Evolutionary conservation across 2,113 vertebrate species (phyloP), one percentile per base, ranked within the genome.

Genomic region (Gulo gulo): DNA sequence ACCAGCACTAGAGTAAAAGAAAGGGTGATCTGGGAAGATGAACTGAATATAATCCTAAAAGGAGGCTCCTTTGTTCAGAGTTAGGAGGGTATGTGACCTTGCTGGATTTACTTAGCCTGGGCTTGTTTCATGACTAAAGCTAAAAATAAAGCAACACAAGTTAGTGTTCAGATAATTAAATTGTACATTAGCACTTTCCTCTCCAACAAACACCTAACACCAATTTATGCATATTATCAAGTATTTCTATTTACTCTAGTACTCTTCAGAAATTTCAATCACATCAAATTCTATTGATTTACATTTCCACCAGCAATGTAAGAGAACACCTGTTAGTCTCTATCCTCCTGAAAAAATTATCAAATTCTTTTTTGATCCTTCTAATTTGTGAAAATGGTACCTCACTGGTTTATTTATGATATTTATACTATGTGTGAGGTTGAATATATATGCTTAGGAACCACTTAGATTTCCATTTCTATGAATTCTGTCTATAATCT

Each of bases 241-340:
- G 45, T 83, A 65, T 74, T 92, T 82, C 57, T 65, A 42, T 88
- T 91, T 93, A 93, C 29, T 82, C 94, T 81, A 63, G 63, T n/a
- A 50, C 23, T 87, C 23, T 65, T 92, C 36, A 82, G 34, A 94
- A 90, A 97, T 59, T 92, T 94, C 79, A 79, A 45, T 13, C 36
- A 61, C 52, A 84, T 67, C 10, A 78, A 55, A 95, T 88, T 71
- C 76, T 69, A 69, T 13, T 83, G 45, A 69, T 92, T 67, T 94
- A 39, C 16, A 59, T 61, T 97, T 73, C 52, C 1, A 88, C 18
- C 78, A 95, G 45, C 31, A 87, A 55, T 45, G 8, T 63, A 11
- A 69, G n/a, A 50, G 39, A 79, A 12, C 26, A 67, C 21, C 61
- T 79, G 45, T 42, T 73, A 74, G 55, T 26, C 23, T 73, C n/a